Percentiles rank a stretch among this genome's conserved stretches.
These are phyloP conservation scores for Dromas ardeola DNA, from an alignment of 2,113 vertebrate genomes.

Conservation along the genomic window DNA sequence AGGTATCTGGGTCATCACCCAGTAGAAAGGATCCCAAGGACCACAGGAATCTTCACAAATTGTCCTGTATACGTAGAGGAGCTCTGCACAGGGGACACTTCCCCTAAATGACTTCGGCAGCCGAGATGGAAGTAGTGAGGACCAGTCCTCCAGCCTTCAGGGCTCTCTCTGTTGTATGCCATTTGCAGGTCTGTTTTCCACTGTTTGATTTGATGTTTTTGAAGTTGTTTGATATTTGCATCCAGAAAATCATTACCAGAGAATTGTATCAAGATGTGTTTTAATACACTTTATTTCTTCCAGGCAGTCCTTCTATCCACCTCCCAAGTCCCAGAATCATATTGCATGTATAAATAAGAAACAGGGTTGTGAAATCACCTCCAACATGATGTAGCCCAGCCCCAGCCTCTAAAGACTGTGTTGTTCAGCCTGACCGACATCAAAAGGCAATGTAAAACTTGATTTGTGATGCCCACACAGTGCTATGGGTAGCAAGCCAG, in stretches of 20 bases:
- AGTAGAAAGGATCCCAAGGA: not conserved
- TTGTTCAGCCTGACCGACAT: not conserved
- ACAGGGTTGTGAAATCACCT: not conserved
- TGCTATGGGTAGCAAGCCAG: not conserved
- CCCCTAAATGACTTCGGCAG: not conserved
- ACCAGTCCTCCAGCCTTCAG: not conserved
- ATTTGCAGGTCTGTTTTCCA: not conserved
- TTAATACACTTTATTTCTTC: slow-evolving; percentile 13
- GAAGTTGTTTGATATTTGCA: not conserved
- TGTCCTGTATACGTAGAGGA: not conserved
- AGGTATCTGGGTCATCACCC: not conserved
- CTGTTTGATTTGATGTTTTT: not conserved
- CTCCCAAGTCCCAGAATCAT: not conserved
- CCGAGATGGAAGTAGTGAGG: not conserved
- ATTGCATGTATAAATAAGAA: not conserved
- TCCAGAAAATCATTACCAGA: slow-evolving; percentile 3
- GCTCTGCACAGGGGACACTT: not conserved
- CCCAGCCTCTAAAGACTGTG: not conserved
- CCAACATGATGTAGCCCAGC: not conserved
- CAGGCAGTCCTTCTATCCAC: not conserved
- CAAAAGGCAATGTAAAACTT: not conserved
- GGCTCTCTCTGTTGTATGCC: not conserved
- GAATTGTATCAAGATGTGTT: slow-evolving; percentile 22
- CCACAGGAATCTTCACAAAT: not conserved
- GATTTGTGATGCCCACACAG: not conserved